Evolutionary conservation across 2,888 invertebrate genomes (phyloP), one percentile per base, ranked within the genome.

Genomic region (Dione juno): DNA sequence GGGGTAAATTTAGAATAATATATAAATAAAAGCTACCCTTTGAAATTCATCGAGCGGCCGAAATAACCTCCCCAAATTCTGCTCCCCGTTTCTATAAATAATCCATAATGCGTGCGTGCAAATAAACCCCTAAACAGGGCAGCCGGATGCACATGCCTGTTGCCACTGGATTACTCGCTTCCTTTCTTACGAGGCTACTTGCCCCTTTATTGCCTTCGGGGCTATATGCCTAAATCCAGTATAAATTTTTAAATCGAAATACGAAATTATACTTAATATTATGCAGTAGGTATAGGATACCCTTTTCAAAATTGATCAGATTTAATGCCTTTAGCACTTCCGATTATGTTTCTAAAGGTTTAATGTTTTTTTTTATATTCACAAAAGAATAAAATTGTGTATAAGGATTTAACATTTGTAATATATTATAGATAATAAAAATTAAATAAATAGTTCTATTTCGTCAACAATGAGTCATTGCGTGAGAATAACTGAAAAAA

Each of bases 71-170:
- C 66, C 57, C 40, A 53, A 66, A 19, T 37, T 66, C 58, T 16
- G 37, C 35, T 21, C 64, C 69, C 67, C 48, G 13, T 54, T 41
- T 28, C 35, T 13, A 65, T 64, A 69, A 64, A 66, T 69, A 72
- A 74, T 77, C 77, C 75, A 75, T 78, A 71, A 69, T 57, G 57
- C 58, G 75, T 79, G 81, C 84, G 84, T 84, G 84, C 78, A 76
- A 78, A 76, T 82, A 82, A 81, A 75, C 74, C 76, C 79, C 63
- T 37, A 70, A 77, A 76, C 75, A 52, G 50, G 63, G 59, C 65
- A 14, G 71, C 63, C 68, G 67, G 75, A 71, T 67, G 69, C 72
- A 75, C 77, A 77, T 76, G 76, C 75, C 70, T 74, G 72, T 78
- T 79, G 80, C 82, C 77, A 70, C 73, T 50, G 73, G 59, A 68